Evolutionary conservation across 30 jellyfish, hydroid and myxozoan species (phyloP).

Genomic region (Euphysa ruthae): DNA sequence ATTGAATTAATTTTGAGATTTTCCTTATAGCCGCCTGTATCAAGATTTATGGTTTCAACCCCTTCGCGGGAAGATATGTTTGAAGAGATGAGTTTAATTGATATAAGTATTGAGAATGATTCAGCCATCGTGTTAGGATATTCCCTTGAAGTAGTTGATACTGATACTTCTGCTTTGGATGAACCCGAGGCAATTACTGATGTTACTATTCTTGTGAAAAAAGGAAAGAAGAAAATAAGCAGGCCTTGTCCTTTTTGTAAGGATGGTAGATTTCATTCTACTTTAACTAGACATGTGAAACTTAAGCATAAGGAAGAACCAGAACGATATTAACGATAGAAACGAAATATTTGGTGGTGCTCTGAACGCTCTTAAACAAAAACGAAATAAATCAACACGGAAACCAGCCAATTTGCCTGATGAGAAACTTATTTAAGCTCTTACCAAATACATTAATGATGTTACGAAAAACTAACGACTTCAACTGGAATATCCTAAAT

Average conservation of each 20-base stretch:
- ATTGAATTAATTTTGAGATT: no score
- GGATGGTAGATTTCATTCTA: neutral
- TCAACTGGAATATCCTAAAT: neutral
- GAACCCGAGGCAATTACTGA: no score
- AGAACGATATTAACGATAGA: neutral
- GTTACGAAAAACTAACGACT: neutral
- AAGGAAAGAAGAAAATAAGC: neutral
- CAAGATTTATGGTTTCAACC: no score
- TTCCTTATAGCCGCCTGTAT: no score
- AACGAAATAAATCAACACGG: conserved; percentile 5
- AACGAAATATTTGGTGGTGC: conserved; percentile 4
- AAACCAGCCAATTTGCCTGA: conserved; percentile 2
- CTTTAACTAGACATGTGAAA: neutral
- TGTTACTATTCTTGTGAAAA: no score
- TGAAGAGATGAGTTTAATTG: no score
- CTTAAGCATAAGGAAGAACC: conserved; percentile 18
- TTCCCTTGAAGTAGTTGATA: no score
- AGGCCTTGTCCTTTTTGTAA: neutral
- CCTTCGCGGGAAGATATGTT: no score
- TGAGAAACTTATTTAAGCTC: neutral
- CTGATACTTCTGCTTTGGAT: no score
- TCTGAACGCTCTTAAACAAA: neutral
- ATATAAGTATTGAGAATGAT: no score
- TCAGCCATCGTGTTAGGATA: no score
- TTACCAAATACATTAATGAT: neutral